Base-by-base conservation (phyloP, 2,113 vertebrate species). In the Catharus fuscescens region DNA sequence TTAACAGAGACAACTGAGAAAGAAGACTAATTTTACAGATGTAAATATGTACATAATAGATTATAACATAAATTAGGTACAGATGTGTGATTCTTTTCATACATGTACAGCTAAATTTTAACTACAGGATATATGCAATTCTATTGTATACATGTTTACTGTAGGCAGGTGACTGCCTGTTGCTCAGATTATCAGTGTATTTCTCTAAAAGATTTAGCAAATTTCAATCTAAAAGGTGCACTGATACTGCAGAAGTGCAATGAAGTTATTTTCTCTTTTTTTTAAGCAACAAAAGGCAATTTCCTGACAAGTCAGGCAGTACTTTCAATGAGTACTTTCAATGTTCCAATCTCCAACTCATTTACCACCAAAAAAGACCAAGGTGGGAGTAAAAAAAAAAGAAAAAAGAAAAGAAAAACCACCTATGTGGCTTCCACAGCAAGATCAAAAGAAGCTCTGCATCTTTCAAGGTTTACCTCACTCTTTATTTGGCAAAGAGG, bases 391-490 rank as follows among this genome's bases (percentile, higher is more conserved):
- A 1, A 19, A 36, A 36, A 69, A 60, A 47, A 3, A 36, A 57
- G 38, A 67, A 52, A 32, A 40, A 32, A 26, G 1, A 1, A 4
- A 59, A 56, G 2, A 26, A 59, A 48, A 71, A 60, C 4, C 77
- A 94, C 18, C 32, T 67, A 12, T 38, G 38, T 45, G 24, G 69
- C 40, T 95, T 87, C 32, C 29, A 79, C 12, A 74, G 53, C n/a
- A 87, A 78, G 70, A 93, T 70, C 60, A 85, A 79, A 94, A 85
- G 65, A 38, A 80, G 34, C 16, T 81, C 36, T 16, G 3, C 14
- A n/a, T 42, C 71, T 74, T 69, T 87, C 70, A 85, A 45, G 26
- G 86, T 76, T 86, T 88, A 89, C 36, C 32, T 92, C 77, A 80
- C 18, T 19, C 67, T 72, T 1, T 38, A 53, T 53, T 59, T 62